Base-by-base conservation (phyloP, 2,797 vertebrate species). In the Coreius guichenoti region DNA sequence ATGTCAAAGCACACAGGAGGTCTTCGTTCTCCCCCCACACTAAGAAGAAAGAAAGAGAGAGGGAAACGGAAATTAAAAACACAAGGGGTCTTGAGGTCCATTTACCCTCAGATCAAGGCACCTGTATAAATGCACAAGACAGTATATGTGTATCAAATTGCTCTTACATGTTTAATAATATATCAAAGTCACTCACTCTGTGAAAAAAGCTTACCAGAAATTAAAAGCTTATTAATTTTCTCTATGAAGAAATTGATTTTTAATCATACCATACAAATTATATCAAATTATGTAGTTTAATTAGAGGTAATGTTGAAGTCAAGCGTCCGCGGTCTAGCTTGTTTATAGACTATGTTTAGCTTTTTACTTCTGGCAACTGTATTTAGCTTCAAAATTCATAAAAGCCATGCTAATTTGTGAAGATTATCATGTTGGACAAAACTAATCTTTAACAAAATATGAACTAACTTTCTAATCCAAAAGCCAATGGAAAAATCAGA, bases 51-150 rank as follows among this genome's bases (percentile, higher is more conserved):
- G 93, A 93, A 89, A 93, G 93, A 92, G 90, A 89, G 86, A 90
- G 88, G 86, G 65, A 91, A 91, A 87, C 92, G 94, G 94, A 95
- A 95, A 95, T 94, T 91, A 94, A 94, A 92, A 91, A 91, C 91
- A 92, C 92, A 92, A 92, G 93, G 91, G 92, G 90, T 88, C 87
- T 67, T 69, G 33, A 72, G 74, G 77, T 89, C 89, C 87, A 89
- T 92, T 85, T 88, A 82, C 90, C 87, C 86, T 80, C 79, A 81
- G 90, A 88, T 72, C 84, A 89, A 87, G 69, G 49, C 68, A 82
- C 82, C 90, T 85, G 87, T 73, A 86, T 16, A 47, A 23, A 69
- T 67, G 70, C 26, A 31, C 14, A 78, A 58, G 31, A 43, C 5
- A 31, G 14, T 17, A 8, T 29, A 56, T 4, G 21, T 16, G 7